phyloP scores from a whole-genome alignment of 2,888 invertebrate species.

The Zygogramma bicolorata region DNA sequence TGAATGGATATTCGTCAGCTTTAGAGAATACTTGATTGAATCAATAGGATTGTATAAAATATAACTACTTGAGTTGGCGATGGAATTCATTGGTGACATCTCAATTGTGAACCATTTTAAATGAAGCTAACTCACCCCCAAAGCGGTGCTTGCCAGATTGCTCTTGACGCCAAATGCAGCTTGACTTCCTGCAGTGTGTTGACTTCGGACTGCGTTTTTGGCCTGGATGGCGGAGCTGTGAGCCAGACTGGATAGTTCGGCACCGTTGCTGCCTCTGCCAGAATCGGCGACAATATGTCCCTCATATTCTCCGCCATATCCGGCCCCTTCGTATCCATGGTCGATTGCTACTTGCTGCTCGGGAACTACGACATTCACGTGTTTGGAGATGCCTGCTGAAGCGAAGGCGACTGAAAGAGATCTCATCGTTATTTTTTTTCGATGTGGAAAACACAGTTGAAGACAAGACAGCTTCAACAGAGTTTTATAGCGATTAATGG shows the following conservation, averaged over 20 bases:
- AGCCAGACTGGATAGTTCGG: constrained; percentile 75
- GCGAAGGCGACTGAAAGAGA: constrained; percentile 37
- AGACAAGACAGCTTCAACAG: too few species aligned
- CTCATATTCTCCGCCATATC: constrained; percentile 21
- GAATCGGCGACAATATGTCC: constrained; percentile 4
- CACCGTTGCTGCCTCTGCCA: constrained; percentile 66
- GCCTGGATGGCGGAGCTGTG: constrained; percentile 80
- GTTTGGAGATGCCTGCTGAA: constrained; percentile 36
- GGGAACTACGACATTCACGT: constrained; percentile 46
- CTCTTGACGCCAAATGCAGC: constrained; percentile 82
- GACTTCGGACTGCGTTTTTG: constrained; percentile 75
- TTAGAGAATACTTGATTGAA: too few species aligned
- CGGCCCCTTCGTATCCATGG: constrained; percentile 31
- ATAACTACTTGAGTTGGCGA: not conserved
- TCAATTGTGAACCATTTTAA: too few species aligned
- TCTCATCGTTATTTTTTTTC: not conserved
- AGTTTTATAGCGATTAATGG: too few species aligned
- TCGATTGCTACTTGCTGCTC: constrained; percentile 42
- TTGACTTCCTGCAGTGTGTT: constrained; percentile 79
- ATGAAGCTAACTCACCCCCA: constrained; percentile 62
- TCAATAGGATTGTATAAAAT: too few species aligned
- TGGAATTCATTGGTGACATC: too few species aligned
- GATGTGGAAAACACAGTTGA: not conserved
- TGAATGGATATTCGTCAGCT: too few species aligned
- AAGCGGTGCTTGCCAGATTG: constrained; percentile 78